Evolutionary conservation across 2,113 vertebrate genomes (phyloP), one percentile per base, ranked within the genome.

Genomic region (Rhea americana): DNA sequence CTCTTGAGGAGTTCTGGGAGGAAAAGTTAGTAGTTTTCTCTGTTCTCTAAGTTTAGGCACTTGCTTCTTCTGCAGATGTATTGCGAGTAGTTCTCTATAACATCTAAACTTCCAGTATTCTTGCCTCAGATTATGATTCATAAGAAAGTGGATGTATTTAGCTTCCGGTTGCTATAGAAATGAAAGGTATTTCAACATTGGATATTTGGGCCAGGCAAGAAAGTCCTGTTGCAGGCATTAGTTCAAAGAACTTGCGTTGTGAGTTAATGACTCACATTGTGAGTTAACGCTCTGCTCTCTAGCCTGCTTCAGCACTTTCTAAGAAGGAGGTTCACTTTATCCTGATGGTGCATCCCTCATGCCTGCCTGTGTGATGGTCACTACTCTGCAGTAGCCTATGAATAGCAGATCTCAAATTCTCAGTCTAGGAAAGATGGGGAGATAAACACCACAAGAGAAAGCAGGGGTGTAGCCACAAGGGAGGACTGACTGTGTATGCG

Each of bases 121-220:
- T 22, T 22, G 2, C 53, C 47, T 61, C 0, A 0, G 35, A 18
- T 30, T 9, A 1, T 8, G 74, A 39, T 10, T 45, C 0, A 0
- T 11, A 5, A 48, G 14, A 26, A 17, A 45, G 18, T 1, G 32
- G 71, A 50, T 32, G 39, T 14, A 5, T 11, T 84, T 55, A 26
- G 50, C 55, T 83, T 30, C 32, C 39, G 66, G 39, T 16, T 47
- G 62, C 75, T 62, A 13, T 39, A 68, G 88, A 47, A 79, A 59
- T 2, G 3, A 1, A 3, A 30, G 7, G 5, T 59, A 1, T 26
- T 75, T 10, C 70, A 13, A 8, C 28, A 3, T 4, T 43, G 3
- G 1, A 0, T 15, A 8, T 1, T 41, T 55, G 70, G 51, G 50
- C 70, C 25, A 25, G 70, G 35, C 50, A 39, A 8, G 37, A 25